Conservation (phyloP, 2,888 invertebrate genomes). For the Acleris emargana region DNA sequence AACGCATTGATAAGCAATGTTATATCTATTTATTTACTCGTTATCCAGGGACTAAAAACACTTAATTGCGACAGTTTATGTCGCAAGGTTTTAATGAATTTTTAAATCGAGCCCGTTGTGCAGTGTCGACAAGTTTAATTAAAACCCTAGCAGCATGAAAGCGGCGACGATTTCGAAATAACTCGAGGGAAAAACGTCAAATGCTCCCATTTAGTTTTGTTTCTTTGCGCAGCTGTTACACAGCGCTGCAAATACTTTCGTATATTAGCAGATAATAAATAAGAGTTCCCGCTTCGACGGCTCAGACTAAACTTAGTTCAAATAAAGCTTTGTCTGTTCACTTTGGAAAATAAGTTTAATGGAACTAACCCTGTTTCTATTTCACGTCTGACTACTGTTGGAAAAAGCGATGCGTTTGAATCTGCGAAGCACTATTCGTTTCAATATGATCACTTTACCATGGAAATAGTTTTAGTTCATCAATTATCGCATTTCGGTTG, state of each 20-base stretch:
- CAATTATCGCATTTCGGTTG: too few species aligned
- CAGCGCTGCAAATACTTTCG: conserved; percentile 34
- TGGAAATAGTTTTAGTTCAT: too few species aligned
- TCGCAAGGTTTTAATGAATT: conserved; percentile 67
- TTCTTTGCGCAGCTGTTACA: conserved; percentile 40
- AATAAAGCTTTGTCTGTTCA: conserved; percentile 42
- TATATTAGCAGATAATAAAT: conserved; percentile 38
- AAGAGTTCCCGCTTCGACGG: conserved; percentile 28
- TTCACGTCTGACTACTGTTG: background rate
- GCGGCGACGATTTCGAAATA: conserved; percentile 64
- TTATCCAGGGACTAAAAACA: conserved; percentile 12
- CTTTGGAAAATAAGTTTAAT: conserved; percentile 23
- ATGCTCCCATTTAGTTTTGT: conserved; percentile 42
- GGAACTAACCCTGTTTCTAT: background rate
- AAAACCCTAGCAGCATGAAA: conserved; percentile 65
- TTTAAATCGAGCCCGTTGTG: conserved; percentile 61
- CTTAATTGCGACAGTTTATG: conserved; percentile 39
- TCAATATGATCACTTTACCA: too few species aligned
- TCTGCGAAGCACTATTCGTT: background rate
- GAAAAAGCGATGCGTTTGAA: background rate
- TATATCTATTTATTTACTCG: background rate
- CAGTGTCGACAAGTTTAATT: conserved; percentile 68
- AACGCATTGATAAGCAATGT: background rate
- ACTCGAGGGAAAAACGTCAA: conserved; percentile 44
- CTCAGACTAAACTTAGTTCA: conserved; percentile 21